Evolutionary conservation across 2,888 invertebrate species (phyloP).

Genomic region (Rambutsinella grinnellia): DNA sequence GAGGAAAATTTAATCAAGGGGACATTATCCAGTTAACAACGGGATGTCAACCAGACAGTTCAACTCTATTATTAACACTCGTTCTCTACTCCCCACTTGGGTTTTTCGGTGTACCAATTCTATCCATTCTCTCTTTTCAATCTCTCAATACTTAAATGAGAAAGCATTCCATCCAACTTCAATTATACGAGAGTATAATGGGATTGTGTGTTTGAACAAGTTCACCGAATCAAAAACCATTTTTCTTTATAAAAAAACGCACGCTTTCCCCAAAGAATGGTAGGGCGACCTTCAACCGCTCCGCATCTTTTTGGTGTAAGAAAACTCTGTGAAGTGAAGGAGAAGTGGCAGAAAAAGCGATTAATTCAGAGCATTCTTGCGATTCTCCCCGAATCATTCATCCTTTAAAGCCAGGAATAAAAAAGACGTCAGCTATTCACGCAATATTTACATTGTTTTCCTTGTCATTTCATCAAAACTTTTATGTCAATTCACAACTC

Average conservation of each 20-base stretch:
- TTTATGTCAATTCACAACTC: too few species aligned
- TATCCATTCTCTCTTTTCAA: slow-evolving; percentile 14
- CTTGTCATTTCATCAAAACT: neutral
- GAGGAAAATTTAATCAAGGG: slow-evolving; percentile 29
- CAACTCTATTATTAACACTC: neutral
- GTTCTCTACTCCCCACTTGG: neutral
- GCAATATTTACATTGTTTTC: neutral
- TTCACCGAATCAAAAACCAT: neutral
- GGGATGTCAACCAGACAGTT: slow-evolving; percentile 4
- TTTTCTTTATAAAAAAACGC: neutral
- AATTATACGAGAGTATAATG: slow-evolving; percentile 2
- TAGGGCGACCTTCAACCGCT: slow-evolving; percentile 13
- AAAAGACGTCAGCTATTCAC: neutral
- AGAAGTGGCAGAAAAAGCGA: neutral
- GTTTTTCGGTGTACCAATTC: neutral
- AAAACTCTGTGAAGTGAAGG: neutral
- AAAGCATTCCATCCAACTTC: neutral
- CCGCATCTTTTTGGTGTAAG: neutral
- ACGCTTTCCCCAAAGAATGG: neutral
- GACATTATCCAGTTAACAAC: neutral
- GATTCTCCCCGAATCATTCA: neutral
- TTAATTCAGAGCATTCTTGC: neutral
- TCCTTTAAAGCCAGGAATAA: neutral
- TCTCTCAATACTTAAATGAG: neutral
- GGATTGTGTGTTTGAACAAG: neutral